These are phyloP conservation scores for Ostrea denselamellosa DNA, from an alignment of 1,140 invertebrate genomes.

Conservation along the genomic window DNA sequence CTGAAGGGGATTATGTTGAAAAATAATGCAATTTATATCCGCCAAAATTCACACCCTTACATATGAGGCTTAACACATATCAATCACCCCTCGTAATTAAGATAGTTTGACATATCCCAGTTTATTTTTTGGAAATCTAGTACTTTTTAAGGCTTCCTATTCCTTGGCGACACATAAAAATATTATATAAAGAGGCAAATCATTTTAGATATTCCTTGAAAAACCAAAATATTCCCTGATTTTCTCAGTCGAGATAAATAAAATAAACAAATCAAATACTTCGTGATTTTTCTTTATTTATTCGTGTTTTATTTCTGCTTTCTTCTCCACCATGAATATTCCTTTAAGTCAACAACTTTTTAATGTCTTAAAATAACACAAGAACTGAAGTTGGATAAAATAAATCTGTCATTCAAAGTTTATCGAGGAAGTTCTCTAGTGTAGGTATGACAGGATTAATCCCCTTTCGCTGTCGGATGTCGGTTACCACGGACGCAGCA, in stretches of 20 bases:
- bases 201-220: too few relatives aligned
- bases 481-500: conserved; percentile 91
- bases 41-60: too few relatives aligned
- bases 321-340: not conserved
- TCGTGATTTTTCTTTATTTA: not conserved
- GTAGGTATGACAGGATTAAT: conserved; percentile 88
- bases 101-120: too few relatives aligned
- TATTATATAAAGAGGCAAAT: too few relatives aligned
- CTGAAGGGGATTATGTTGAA: too few relatives aligned
- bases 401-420: conserved; percentile 53
- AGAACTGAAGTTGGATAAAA: not conserved
- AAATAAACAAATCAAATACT: not conserved
- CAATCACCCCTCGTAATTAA: too few relatives aligned
- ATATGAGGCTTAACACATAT: too few relatives aligned
- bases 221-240: too few relatives aligned
- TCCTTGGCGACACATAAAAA: too few relatives aligned
- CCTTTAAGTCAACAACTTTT: not conserved
- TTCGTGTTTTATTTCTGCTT: not conserved
- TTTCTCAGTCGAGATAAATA: not conserved
- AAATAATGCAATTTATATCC: too few relatives aligned
- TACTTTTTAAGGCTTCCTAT: too few relatives aligned
- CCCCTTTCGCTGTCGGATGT: conserved; percentile 98
- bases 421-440: conserved; percentile 74
- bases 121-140: too few relatives aligned
- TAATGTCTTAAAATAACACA: not conserved